A percentile compares a stretch with the other conserved stretches of the same genome.
Evolutionary conservation across 2,797 vertebrate species (phyloP).

Genomic region (Heterohyrax brucei): DNA sequence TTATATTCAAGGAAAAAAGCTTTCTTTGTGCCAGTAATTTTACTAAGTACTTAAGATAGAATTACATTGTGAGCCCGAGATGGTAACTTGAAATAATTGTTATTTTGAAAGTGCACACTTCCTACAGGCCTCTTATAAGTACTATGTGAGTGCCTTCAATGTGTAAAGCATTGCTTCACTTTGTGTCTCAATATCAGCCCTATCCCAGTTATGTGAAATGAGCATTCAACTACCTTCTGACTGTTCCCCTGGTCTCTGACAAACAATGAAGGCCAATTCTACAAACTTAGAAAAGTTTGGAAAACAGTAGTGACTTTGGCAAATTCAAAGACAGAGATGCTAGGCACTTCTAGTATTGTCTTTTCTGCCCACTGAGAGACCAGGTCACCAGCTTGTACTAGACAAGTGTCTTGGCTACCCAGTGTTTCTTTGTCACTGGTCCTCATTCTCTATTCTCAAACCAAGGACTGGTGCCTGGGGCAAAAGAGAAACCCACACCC

Average conservation of each 20-base stretch:
- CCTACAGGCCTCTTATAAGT: not conserved
- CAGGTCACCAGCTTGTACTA: not conserved
- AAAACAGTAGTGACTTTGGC: not conserved
- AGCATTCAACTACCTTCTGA: not conserved
- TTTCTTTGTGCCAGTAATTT: not conserved
- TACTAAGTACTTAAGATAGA: not conserved
- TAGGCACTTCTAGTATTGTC: not conserved
- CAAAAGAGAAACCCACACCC: not conserved
- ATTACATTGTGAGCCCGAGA: not conserved
- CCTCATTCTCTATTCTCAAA: conserved; percentile 11
- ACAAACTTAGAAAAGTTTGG: not conserved
- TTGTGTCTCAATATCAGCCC: not conserved
- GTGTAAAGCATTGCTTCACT: conserved; percentile 21
- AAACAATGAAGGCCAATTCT: conserved; percentile 11
- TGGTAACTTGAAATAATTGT: not conserved
- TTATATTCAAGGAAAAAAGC: not conserved
- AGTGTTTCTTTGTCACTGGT: not conserved
- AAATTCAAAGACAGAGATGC: not conserved
- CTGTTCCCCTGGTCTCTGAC: not conserved
- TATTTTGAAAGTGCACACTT: not conserved
- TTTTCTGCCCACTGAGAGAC: conserved; percentile 15
- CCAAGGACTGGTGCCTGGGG: not conserved
- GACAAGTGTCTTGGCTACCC: not conserved
- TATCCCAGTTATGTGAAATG: not conserved
- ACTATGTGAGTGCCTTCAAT: not conserved